Base-by-base conservation (phyloP, 2,113 vertebrate species). In the Mustela nigripes region DNA sequence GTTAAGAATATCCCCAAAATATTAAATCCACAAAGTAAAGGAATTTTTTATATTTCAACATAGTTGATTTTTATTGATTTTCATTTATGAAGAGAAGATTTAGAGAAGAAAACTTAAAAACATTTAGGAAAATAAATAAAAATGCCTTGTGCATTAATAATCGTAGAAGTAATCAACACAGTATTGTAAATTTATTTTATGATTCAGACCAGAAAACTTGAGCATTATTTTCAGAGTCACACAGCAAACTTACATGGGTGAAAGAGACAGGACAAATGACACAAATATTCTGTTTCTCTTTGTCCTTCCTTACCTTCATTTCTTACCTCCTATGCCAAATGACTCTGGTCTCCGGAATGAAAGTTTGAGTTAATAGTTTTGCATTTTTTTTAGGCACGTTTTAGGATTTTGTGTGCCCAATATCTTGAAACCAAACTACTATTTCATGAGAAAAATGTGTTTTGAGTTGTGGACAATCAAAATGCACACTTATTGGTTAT, bases 381-480 rank as follows among this genome's bases (percentile, higher is more conserved):
- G 19, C 0, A n/a, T 60, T 74, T 21, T 79, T 84, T 84, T 62
- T 42, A 39, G 21, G 11, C 21, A 31, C 36, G 6, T 85, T 73
- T 63, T 36, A 50, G 9, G 8, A 81, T 50, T 84, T 91, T 93
- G 5, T 89, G 4, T 71, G 33, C 4, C 10, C 26, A 48, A 11
- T 63, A 60, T 92, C 15, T 65, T 60, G 28, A 94, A 93, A 56
- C 1, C 2, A 89, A 93, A 79, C 6, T 60, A 86, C 3, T 74
- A 33, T 36, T 83, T 86, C 19, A 50, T 58, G 45, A 90, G 6
- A 96, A 95, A 94, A 94, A 89, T 87, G 9, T 58, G 1, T 86
- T 96, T 97, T 73, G 12, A 76, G 12, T 94, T 73, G 71, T 86
- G 18, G 93, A 48, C 2, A 89, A 76, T 97, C 91, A 90, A 19